Evolutionary conservation across 2,888 invertebrate genomes (phyloP), one percentile per base, ranked within the genome.

Genomic region (Dermolepida albohirtum): DNA sequence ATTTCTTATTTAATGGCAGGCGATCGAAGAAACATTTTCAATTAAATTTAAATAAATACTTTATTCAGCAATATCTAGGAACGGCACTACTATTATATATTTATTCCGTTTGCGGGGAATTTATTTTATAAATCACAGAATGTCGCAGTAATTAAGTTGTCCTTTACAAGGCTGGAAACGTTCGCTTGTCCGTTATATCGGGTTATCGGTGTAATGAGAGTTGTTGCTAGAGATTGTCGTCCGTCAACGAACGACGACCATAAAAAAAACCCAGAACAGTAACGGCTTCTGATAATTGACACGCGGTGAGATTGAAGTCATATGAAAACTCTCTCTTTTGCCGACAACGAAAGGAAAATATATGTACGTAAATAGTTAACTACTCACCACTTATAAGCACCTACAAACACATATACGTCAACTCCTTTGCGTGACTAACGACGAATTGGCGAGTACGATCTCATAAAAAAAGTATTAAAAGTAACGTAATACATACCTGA

Each of bases 121-220:
- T 40, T n/a, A 54, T 54, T 54, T 54, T 22, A 54, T 44, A 44
- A 59, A 59, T 47, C 12, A 29, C 59, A 7, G 12, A 44, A 59
- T 59, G 29, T 59, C 44, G 29, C n/a, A 14, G 44, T 29, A 59
- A 59, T 59, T 59, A 59, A 59, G 44, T 29, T 59, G 59, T 59
- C 29, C 29, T 44, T 12, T 59, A 59, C 59, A 44, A 59, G 29
- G 44, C 29, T 59, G 59, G 44, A 27, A 44, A 59, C 57, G 43
- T 10, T 40, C 44, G 44, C 27, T 27, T 44, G 44, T 44, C 43
- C 59, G 27, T 44, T 44, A 43, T 59, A 29, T 29, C 59, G 29
- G 2, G 8, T 7, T 16, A 14, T 14, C 44, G 29, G 34, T 27
- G 12, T 59, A 59, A 44, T 44, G 47, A 47, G 59, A 44, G 34